Evolutionary conservation across 2,888 invertebrate genomes (phyloP).

Genomic region (Encarsia formosa): DNA sequence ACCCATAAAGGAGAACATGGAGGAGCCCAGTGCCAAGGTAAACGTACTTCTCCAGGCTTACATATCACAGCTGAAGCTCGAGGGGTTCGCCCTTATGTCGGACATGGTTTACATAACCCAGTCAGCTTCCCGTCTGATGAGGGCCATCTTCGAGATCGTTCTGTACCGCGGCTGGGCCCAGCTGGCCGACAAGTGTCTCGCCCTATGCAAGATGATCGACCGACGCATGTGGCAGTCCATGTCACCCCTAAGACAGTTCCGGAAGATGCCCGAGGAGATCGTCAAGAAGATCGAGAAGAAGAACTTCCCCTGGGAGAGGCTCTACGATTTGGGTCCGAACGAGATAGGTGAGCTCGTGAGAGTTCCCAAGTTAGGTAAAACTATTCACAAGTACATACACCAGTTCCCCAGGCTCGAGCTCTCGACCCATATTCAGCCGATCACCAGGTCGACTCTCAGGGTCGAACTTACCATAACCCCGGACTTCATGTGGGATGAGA

Average conservation of each 20-base stretch:
- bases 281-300: slow-evolving; percentile 98
- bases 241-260: slow-evolving; percentile 95
- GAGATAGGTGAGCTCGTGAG: slow-evolving; percentile 94
- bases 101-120: slow-evolving; percentile 99
- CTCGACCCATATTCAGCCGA: slow-evolving; percentile 96
- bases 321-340: slow-evolving; percentile 94
- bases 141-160: slow-evolving; percentile 98
- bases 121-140: slow-evolving; percentile 88
- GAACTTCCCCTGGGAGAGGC: slow-evolving; percentile 86
- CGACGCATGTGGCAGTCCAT: slow-evolving; percentile 99
- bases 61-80: slow-evolving; percentile 92
- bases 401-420: slow-evolving; percentile 96
- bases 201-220: slow-evolving; percentile 98
- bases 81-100: slow-evolving; percentile 97
- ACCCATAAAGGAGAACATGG: slow-evolving; percentile 97
- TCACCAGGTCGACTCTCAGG: slow-evolving; percentile 86
- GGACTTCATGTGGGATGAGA: slow-evolving; percentile 99
- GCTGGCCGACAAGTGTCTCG: slow-evolving; percentile 89
- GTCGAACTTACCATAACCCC: slow-evolving; percentile 97
- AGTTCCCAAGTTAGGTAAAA: slow-evolving; percentile 89
- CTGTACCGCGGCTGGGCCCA: slow-evolving; percentile 93
- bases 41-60: slow-evolving; percentile 95
- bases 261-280: slow-evolving; percentile 95
- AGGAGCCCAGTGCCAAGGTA: slow-evolving; percentile 95
- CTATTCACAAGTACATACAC: slow-evolving; percentile 92